Evolutionary conservation across 2,797 vertebrate genomes (phyloP), one percentile per base, ranked within the genome.

Genomic region (Tokudaia tokunoshimensis): DNA sequence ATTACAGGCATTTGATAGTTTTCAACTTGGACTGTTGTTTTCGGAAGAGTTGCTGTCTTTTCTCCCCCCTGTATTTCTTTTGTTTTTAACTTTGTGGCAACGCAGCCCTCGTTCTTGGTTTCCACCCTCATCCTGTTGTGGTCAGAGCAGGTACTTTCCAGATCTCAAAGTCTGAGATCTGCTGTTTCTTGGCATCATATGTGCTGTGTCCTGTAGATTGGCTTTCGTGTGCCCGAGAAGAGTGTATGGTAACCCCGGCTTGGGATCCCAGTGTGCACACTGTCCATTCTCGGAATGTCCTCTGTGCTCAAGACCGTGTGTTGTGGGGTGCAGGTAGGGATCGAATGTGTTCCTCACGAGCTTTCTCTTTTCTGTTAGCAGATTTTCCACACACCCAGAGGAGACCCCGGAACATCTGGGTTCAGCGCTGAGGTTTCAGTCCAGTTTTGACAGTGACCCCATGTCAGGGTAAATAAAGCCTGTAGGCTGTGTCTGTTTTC

Each of bases 391-490:
- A 6, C 2, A 11, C 4, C 2, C 2, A 1, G 84, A 96, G 2
- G 84, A 96, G 61, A 34, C 81, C 1, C 4, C 50, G 24, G 79
- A 96, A 41, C 89, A 94, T 37, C 70, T 84, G 85, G 74, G 76
- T 59, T 94, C 93, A 0, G 29, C 94, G 0, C 86, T 96, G 85
- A 94, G 22, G 57, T 96, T 94, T 63, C 37, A 34, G 57, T 94
- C 92, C 31, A 12, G 47, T 61, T 63, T 95, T 26, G 95, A 97
- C 52, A n/a, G 3, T 0, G 95, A 97, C 76, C 52, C 91, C 70
- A 52, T 95, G 82, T 26, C 95, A 89, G 96, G 96, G 97, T 97
- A 93, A 94, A 26, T 83, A 85, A 91, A 61, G 59, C 61, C 72
- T n/a, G 41, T 78, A 34, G 50, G 44, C 29, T 75, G 31, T 20